These are phyloP conservation scores for Ptychochromis oligacanthus DNA, from an alignment of 2,113 vertebrate species.

Conservation along the genomic window DNA sequence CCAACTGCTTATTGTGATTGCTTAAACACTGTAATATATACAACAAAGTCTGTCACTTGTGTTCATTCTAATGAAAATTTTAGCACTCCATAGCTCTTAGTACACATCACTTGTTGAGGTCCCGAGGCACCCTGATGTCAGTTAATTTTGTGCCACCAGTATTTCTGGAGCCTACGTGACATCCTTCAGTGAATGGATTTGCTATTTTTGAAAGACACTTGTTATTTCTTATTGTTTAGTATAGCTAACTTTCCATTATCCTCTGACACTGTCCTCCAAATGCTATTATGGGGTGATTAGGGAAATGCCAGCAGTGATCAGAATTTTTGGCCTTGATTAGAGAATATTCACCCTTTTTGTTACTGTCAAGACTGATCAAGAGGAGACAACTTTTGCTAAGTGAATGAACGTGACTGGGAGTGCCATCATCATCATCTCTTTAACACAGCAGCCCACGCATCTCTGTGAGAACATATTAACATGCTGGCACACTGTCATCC, in stretches of 20 bases:
- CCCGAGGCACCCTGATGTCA: too few species aligned
- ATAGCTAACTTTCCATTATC: slow-evolving; percentile 45
- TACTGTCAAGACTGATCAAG: slow-evolving; percentile 66
- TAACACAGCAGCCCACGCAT: slow-evolving; percentile 31
- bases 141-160: neutral
- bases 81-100: too few species aligned
- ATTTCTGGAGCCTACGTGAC: neutral
- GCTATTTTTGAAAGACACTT: neutral
- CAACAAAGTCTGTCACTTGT: too few species aligned
- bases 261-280: slow-evolving; percentile 41
- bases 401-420: slow-evolving; percentile 59
- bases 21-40: too few species aligned
- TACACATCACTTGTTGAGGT: too few species aligned
- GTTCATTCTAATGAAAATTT: too few species aligned
- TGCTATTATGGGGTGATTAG: slow-evolving; percentile 56
- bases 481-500: slow-evolving; percentile 45
- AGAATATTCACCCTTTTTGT: slow-evolving; percentile 59
- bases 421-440: slow-evolving; percentile 51
- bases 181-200: neutral
- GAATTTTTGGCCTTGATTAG: slow-evolving; percentile 48
- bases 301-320: slow-evolving; percentile 52
- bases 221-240: slow-evolving; percentile 37
- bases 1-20: too few species aligned
- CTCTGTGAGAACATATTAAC: slow-evolving; percentile 53
- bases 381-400: slow-evolving; percentile 42